Evolutionary conservation across 30 jellyfish, hydroid and myxozoan species (phyloP).

Genomic region (Pelagia noctiluca): DNA sequence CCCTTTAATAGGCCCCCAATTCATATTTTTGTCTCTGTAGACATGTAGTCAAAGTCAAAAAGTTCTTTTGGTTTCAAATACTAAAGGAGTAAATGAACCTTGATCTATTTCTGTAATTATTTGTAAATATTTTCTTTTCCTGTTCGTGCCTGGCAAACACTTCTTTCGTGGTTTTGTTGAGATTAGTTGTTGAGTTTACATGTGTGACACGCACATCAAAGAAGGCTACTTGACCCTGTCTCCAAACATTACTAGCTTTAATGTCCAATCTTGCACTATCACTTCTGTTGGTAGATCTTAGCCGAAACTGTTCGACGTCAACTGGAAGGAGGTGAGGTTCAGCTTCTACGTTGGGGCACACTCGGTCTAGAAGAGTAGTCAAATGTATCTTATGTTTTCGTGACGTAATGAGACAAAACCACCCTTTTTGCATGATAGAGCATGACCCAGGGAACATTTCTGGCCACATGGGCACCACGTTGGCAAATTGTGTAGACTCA

Average conservation of each 20-base stretch:
- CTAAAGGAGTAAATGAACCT: background rate
- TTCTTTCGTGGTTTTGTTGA: background rate
- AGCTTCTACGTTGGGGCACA: slow-evolving; percentile 28
- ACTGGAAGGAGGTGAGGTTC: slow-evolving; percentile 27
- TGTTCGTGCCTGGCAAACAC: background rate
- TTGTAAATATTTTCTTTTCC: background rate
- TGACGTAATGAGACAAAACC: slow-evolving; percentile 21
- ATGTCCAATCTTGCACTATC: slow-evolving; percentile 22
- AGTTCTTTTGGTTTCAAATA: slow-evolving; percentile 12
- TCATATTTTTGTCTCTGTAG: slow-evolving; percentile 13
- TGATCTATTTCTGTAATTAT: background rate
- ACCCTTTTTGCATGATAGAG: slow-evolving; percentile 28
- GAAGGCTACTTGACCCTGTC: slow-evolving; percentile 29
- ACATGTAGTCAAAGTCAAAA: slow-evolving; percentile 7
- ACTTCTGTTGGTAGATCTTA: slow-evolving; percentile 20
- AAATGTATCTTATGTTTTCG: slow-evolving; percentile 18
- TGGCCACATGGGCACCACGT: slow-evolving; percentile 31
- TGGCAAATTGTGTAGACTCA: slow-evolving; percentile 15
- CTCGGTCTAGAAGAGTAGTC: slow-evolving; percentile 9
- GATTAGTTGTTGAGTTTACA: background rate
- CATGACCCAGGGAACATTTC: slow-evolving; percentile 19
- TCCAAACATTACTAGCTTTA: slow-evolving; percentile 26
- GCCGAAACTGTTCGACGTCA: slow-evolving; percentile 17
- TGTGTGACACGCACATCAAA: slow-evolving; percentile 35
- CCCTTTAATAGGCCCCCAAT: background rate